Percentiles rank a stretch among this genome's conserved stretches.
Conservation (phyloP, 2,797 vertebrate genomes). For the Sarcoramphus papa region DNA sequence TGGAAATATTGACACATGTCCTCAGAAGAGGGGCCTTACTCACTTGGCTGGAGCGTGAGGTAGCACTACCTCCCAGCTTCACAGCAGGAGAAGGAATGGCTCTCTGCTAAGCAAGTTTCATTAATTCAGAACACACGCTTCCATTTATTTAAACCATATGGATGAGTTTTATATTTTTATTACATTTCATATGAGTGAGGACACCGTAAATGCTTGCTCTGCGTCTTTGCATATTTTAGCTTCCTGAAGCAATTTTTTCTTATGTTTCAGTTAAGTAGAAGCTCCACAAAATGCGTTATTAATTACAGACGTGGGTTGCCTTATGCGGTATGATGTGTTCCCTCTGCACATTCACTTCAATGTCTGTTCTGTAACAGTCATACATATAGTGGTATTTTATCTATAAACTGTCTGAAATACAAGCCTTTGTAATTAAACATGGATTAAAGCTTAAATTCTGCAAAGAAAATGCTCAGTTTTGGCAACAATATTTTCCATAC, state of each 20-base stretch:
- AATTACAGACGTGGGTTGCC: conserved; percentile 11
- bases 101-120: background rate
- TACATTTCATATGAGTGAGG: background rate
- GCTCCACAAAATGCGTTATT: background rate
- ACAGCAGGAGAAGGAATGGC: background rate
- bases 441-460: background rate
- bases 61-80: background rate
- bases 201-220: background rate
- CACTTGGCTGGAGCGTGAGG: background rate
- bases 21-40: background rate
- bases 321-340: background rate
- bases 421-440: background rate
- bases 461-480: background rate
- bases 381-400: background rate
- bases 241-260: conserved; percentile 25
- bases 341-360: background rate
- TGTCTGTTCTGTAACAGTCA: background rate
- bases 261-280: background rate
- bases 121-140: background rate
- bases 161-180: background rate
- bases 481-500: background rate
- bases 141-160: background rate
- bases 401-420: conserved; percentile 5
- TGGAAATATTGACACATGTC: background rate
- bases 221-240: conserved; percentile 13